Evolutionary conservation across 2,113 vertebrate genomes (phyloP).

Genomic region (Laterallus jamaicensis): DNA sequence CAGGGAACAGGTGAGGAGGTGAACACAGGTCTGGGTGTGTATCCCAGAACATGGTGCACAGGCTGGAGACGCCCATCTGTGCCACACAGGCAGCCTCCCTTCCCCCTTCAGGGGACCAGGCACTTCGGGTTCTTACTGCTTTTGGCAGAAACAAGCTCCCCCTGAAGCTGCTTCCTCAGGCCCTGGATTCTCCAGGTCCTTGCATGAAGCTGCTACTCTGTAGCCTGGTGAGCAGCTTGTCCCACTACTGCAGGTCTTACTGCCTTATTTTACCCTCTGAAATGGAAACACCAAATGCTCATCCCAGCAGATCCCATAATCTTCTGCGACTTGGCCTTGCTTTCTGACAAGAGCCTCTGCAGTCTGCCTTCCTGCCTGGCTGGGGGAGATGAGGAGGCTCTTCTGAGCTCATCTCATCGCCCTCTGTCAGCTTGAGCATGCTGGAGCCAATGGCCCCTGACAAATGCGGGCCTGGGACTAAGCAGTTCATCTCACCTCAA

Average conservation of each 20-base stretch:
- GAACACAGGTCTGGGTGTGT: neutral
- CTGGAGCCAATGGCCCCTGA: fast-evolving
- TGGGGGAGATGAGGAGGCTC: neutral
- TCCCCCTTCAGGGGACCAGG: neutral
- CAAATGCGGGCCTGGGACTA: fast-evolving
- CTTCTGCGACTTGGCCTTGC: neutral
- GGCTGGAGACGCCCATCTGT: neutral
- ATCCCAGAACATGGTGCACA: neutral
- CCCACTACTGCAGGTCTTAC: neutral
- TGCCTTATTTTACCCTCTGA: neutral
- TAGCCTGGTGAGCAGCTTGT: neutral
- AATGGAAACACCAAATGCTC: neutral
- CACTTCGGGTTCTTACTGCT: neutral
- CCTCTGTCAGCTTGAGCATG: fast-evolving
- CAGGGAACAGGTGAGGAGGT: neutral
- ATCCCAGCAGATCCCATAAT: neutral
- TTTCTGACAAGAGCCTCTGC: neutral
- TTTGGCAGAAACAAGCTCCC: neutral
- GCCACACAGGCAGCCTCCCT: no score
- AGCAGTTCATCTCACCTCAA: neutral
- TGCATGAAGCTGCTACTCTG: neutral
- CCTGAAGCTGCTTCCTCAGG: neutral
- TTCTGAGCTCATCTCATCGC: neutral
- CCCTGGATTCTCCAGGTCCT: neutral
- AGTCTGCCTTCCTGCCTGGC: fast-evolving